Evolutionary conservation across 2,113 vertebrate species (phyloP), one percentile per base, ranked within the genome.

Genomic region (Hipposideros armiger): DNA sequence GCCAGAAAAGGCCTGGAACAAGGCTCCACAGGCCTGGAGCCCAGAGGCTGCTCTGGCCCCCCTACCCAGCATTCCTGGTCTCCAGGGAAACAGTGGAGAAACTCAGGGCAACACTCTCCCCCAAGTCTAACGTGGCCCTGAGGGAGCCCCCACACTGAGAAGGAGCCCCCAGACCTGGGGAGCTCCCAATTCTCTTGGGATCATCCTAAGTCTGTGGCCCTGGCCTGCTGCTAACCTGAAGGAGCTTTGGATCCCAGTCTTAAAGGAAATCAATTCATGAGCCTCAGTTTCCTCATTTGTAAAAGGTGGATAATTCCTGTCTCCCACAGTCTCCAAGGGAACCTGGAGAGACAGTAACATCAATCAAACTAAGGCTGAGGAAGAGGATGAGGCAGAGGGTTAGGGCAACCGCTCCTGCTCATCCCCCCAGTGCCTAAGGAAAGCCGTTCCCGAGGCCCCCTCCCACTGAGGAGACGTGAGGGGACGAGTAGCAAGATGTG

Each of bases 1-100:
- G 81, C 72, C 76, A 67, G 77, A 56, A 45, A 64, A 15, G 74
- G 78, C 92, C 64, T 24, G 4, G 67, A 60, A 96, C 97, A 92
- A 96, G 96, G 94, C 94, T 93, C n/a, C 77, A 94, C 97, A 95
- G 74, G 94, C 91, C 96, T 69, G 5, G 56, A 66, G 15, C 86
- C 66, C 1, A 0, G 16, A 87, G 66, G 83, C 66, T 14, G 22
- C 36, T 3, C 60, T 58, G 90, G 62, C 70, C 97, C 92, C 86
- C 86, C 50, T 2, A n/a, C 87, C 45, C 94, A 4, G 42, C 78
- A 84, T 76, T 80, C 89, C 92, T 69, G 62, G 69, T 72, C 40
- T 73, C 40, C 36, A 3, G 77, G 67, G 28, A n/a, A 10, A 93
- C 40, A 24, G 60, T 24, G n/a, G 52, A 64, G 67, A 82, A 56